Conservation (phyloP, 2,888 invertebrate genomes). For the Caenorhabditis panamensis region DNA sequence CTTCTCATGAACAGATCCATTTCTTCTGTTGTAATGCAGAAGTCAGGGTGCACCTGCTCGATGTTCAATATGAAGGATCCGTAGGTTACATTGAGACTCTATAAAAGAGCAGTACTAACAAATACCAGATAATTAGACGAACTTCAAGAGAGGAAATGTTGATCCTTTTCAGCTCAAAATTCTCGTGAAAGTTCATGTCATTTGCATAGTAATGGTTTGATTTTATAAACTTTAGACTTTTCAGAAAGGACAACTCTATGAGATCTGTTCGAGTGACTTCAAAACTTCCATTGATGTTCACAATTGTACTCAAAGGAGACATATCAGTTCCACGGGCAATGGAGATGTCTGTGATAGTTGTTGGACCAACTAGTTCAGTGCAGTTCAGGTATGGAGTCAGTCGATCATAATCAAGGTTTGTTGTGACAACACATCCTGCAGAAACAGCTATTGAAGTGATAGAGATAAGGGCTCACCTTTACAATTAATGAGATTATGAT, state of each 20-base stretch:
- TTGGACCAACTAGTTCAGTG: neutral
- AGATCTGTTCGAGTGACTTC: conserved; percentile 1
- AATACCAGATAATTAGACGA: neutral
- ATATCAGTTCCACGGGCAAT: neutral
- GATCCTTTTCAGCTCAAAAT: conserved; percentile 10
- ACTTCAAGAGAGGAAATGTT: conserved; percentile 6
- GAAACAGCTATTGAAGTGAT: neutral
- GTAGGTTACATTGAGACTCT: neutral
- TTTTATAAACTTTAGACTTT: conserved; percentile 11
- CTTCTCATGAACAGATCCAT: conserved; percentile 24
- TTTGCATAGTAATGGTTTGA: neutral
- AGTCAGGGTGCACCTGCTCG: conserved; percentile 3
- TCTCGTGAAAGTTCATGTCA: conserved; percentile 4
- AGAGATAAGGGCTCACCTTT: neutral
- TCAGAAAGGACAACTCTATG: conserved; percentile 3
- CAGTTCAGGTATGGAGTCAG: neutral
- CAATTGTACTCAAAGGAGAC: conserved; percentile 2
- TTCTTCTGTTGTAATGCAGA: conserved; percentile 25
- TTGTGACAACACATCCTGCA: no score
- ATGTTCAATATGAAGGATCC: neutral
- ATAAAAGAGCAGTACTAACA: neutral
- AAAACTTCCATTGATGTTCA: conserved; percentile 14
- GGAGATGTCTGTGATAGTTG: neutral
- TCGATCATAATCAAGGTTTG: neutral
- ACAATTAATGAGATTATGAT: conserved; percentile 13